These are phyloP conservation scores for Scelioninae gen. 1 DNA, from an alignment of 2,888 invertebrate species.

Conservation along the genomic window DNA sequence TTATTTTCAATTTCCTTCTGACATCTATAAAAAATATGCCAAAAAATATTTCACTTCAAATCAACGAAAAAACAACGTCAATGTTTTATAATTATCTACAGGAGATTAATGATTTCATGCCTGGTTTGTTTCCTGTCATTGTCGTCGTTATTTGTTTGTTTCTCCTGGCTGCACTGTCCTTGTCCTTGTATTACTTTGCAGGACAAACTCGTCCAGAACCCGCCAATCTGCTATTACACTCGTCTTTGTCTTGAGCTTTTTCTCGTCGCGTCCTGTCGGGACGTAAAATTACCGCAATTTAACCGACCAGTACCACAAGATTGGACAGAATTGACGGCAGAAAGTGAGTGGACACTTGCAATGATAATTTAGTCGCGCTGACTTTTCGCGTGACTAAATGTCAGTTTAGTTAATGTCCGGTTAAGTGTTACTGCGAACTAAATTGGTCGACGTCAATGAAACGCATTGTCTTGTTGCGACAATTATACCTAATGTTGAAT, in stretches of 20 bases:
- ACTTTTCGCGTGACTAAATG: conserved; percentile 71
- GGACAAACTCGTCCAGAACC: conserved; percentile 39
- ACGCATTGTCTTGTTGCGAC: conserved; percentile 41
- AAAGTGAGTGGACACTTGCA: conserved; percentile 65
- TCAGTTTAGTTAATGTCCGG: conserved; percentile 58
- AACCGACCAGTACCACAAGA: conserved; percentile 55
- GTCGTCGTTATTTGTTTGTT: conserved; percentile 74
- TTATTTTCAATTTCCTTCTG: no score
- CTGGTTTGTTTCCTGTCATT: conserved; percentile 80
- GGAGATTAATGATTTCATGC: conserved; percentile 84
- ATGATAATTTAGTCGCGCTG: conserved; percentile 63
- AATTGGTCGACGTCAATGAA: conserved; percentile 57
- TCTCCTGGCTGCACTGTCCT: conserved; percentile 41
- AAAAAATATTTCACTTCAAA: conserved; percentile 5
- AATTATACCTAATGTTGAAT: conserved; percentile 31
- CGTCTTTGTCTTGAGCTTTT: conserved; percentile 51
- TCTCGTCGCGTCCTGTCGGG: conserved; percentile 53
- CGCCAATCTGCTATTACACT: conserved; percentile 29
- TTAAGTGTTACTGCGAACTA: conserved; percentile 52
- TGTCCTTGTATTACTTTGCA: conserved; percentile 57
- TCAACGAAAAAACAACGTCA: conserved; percentile 75
- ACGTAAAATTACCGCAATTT: conserved; percentile 70
- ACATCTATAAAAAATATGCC: background rate
- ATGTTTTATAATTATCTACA: conserved; percentile 80
- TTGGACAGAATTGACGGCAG: conserved; percentile 68